Evolutionary conservation across 2,797 vertebrate genomes (phyloP).

Genomic region (Hylomyscus alleni): DNA sequence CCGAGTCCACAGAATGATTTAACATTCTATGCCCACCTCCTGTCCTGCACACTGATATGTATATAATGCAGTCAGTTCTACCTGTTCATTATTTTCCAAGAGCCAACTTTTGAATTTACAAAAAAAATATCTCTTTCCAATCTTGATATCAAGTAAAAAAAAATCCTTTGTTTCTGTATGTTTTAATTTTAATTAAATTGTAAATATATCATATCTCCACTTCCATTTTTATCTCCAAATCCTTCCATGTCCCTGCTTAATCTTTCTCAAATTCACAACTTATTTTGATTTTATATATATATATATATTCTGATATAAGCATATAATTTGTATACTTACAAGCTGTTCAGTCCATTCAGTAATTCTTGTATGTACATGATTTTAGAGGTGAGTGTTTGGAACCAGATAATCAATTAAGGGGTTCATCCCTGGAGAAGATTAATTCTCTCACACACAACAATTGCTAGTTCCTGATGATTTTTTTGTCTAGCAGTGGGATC

Average conservation of each 20-base stretch:
- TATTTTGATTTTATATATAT: neutral
- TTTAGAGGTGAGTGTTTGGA: neutral
- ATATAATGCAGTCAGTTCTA: neutral
- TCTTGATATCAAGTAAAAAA: conserved; percentile 13
- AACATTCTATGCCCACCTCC: neutral
- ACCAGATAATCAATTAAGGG: neutral
- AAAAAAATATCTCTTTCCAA: neutral
- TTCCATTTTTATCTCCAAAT: neutral
- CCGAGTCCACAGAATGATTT: neutral
- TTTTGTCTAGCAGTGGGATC: neutral
- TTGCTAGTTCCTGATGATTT: too few species aligned
- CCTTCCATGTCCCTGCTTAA: neutral
- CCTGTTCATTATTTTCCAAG: neutral
- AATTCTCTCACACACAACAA: neutral
- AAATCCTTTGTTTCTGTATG: neutral
- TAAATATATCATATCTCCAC: neutral
- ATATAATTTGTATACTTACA: neutral
- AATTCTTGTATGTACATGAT: neutral
- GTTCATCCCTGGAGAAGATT: neutral
- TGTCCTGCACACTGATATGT: neutral
- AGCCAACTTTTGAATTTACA: neutral
- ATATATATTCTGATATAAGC: neutral
- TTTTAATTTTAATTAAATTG: neutral
- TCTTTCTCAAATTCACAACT: neutral
- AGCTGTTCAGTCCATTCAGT: too few species aligned